Percentiles rank a stretch among this genome's conserved stretches.
phyloP scores from a whole-genome alignment of 2,888 invertebrate genomes.

The Gastracanthus pulcherrimus region DNA sequence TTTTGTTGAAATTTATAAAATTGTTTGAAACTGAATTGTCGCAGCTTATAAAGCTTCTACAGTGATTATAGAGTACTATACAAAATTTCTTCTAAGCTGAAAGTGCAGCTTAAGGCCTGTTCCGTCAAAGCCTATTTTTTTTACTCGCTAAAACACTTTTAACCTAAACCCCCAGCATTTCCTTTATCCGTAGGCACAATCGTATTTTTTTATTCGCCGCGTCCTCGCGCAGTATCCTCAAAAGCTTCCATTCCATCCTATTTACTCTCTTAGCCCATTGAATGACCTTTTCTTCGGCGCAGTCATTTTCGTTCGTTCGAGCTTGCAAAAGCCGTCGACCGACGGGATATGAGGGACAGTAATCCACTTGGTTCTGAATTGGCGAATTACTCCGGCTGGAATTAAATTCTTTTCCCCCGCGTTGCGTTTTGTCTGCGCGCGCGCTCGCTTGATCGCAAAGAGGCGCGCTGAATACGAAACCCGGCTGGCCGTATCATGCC shows the following conservation, averaged over 20 bases:
- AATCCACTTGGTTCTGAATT: conserved; percentile 58
- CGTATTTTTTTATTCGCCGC: neutral
- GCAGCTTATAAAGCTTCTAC: too few relatives aligned
- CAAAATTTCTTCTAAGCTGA: too few relatives aligned
- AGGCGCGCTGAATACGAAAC: neutral
- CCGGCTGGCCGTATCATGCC: neutral
- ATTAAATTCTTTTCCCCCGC: conserved; percentile 56
- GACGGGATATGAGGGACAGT: conserved; percentile 41
- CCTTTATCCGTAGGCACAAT: neutral
- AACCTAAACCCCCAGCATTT: neutral
- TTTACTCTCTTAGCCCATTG: conserved; percentile 15
- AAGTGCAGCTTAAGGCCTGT: too few relatives aligned
- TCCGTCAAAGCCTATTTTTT: too few relatives aligned
- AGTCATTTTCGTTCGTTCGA: conserved; percentile 33
- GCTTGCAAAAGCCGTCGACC: neutral
- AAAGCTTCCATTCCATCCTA: conserved; percentile 38
- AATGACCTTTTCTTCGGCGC: conserved; percentile 3
- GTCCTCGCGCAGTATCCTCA: neutral
- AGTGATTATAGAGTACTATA: too few relatives aligned
- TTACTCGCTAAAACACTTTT: neutral
- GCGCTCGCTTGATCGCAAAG: neutral
- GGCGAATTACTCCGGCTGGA: conserved; percentile 55
- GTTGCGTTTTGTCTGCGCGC: conserved; percentile 22
- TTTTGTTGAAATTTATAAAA: too few relatives aligned
- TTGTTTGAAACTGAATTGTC: too few relatives aligned